Percentiles rank a stretch among this genome's conserved stretches.
phyloP scores from a whole-genome alignment of 2,888 invertebrate genomes.

The Lordiphosa fenestrarum region DNA sequence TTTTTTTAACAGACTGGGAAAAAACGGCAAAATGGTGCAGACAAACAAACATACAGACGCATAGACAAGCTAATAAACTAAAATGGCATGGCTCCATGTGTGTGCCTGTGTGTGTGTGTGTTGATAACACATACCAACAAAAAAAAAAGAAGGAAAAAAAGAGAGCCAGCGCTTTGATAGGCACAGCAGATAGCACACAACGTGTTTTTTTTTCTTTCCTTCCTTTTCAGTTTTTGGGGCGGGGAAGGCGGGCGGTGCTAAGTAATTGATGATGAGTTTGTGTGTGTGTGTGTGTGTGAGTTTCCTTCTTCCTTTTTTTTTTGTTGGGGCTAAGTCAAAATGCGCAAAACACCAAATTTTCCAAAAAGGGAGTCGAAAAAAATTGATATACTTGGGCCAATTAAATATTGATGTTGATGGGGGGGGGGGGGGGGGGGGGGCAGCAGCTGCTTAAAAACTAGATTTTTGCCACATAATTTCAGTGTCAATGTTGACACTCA shows the following conservation, averaged over 20 bases:
- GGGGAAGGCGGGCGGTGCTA: constrained; percentile 15
- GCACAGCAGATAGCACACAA: constrained; percentile 34
- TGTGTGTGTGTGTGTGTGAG: constrained; percentile 3
- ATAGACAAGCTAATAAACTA: constrained; percentile 33
- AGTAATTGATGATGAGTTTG: constrained; percentile 42
- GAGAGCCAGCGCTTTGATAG: constrained; percentile 30
- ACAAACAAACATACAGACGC: constrained; percentile 4
- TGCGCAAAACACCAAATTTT: constrained; percentile 26
- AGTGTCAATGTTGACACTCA: constrained; percentile 35
- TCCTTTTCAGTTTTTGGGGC: constrained; percentile 9
- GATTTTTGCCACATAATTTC: constrained; percentile 12
- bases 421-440: no score
- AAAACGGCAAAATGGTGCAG: constrained; percentile 1
- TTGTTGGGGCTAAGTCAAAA: constrained; percentile 1
- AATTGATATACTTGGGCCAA: constrained; percentile 12
- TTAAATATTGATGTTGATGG: constrained; percentile 30
- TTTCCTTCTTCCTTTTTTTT: not conserved
- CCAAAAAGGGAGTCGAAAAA: no score
- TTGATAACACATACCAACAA: constrained; percentile 24
- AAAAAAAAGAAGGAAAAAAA: not conserved
- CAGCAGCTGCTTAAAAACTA: constrained; percentile 38
- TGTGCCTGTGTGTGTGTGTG: constrained; percentile 14
- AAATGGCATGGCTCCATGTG: constrained; percentile 21
- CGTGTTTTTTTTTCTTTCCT: constrained; percentile 14
- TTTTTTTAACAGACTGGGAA: constrained; percentile 9